Conservation (phyloP, 2,113 vertebrate genomes). For the Eurystomus gularis region DNA sequence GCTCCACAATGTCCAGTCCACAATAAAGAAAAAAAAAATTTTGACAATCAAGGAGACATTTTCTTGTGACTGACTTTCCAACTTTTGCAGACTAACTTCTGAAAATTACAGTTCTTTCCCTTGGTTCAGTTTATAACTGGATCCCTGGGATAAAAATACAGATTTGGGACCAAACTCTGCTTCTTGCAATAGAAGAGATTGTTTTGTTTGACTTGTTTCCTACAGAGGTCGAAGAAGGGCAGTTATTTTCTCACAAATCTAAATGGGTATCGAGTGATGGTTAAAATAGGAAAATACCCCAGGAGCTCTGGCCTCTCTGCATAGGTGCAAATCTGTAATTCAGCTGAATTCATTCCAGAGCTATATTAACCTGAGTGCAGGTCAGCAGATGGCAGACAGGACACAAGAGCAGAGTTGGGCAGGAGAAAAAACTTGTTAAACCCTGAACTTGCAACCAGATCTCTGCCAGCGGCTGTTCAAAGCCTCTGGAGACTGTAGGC, state of each 20-base stretch:
- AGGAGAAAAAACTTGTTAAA: neutral
- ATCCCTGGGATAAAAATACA: neutral
- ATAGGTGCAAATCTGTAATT: slow-evolving; percentile 24
- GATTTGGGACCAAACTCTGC: neutral
- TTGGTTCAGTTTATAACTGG: neutral
- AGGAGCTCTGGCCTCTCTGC: neutral
- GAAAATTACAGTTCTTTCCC: neutral
- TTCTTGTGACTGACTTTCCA: neutral
- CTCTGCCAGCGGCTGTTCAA: neutral
- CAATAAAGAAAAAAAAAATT: neutral
- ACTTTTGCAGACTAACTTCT: neutral
- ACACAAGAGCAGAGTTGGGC: neutral
- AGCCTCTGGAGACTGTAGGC: neutral
- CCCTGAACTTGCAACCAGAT: neutral
- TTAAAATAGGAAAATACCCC: slow-evolving; percentile 6
- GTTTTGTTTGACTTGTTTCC: slow-evolving; percentile 6
- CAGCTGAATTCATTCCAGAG: neutral
- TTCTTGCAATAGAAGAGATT: neutral
- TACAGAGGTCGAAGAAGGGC: neutral
- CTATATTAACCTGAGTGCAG: neutral
- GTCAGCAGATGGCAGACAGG: neutral
- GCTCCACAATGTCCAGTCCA: neutral
- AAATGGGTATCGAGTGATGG: neutral
- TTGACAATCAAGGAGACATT: rapidly evolving
- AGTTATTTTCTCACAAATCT: neutral